Evolutionary conservation across 30 jellyfish, hydroid and myxozoan genomes (phyloP).

Genomic region (Mastigias papua): DNA sequence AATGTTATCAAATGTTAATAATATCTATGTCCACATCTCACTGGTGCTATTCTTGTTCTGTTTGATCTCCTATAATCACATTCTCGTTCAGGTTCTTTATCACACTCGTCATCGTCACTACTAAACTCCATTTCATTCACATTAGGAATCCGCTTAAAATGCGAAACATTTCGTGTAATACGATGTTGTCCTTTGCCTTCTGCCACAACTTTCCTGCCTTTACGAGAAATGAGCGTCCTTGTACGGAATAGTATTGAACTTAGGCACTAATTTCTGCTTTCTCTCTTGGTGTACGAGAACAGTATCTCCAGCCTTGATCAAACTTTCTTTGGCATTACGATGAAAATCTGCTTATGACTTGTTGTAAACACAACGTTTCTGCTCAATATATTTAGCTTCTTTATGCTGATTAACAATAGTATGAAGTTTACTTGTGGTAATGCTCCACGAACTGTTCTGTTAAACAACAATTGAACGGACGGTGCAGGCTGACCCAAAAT

Average conservation of each 20-base stretch:
- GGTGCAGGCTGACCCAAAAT: constrained; percentile 38
- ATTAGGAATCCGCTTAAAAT: neutral
- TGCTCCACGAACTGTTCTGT: constrained; percentile 56
- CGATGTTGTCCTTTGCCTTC: neutral
- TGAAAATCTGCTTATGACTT: constrained; percentile 46
- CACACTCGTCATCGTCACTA: neutral
- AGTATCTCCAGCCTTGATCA: constrained; percentile 43
- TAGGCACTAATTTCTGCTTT: neutral
- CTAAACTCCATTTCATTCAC: neutral
- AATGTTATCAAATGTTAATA: no score
- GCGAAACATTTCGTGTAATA: neutral
- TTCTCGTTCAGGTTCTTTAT: neutral
- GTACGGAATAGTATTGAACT: neutral
- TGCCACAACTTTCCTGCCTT: neutral
- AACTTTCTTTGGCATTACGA: constrained; percentile 54
- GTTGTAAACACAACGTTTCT: constrained; percentile 26
- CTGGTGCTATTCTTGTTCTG: no score
- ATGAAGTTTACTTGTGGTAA: constrained; percentile 33
- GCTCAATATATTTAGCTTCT: constrained; percentile 43
- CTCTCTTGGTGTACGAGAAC: neutral
- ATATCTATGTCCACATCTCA: no score
- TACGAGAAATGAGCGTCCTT: neutral
- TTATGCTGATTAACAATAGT: constrained; percentile 37
- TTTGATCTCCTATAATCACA: neutral
- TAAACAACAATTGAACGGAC: constrained; percentile 52